phyloP scores from a whole-genome alignment of 2,888 invertebrate species.

The Eupithecia pulchellata region DNA sequence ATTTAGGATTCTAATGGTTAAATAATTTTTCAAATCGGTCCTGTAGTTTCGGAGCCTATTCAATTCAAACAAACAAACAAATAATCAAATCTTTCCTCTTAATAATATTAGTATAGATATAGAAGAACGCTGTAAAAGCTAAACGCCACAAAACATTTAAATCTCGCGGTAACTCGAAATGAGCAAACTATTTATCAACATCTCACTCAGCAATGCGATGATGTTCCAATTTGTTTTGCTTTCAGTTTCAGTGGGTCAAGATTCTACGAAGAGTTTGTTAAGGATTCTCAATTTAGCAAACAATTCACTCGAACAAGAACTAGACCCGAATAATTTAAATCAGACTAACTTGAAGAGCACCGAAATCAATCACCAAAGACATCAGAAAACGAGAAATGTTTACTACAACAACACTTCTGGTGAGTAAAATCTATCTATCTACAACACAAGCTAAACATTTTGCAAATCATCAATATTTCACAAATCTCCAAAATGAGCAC shows the following conservation, averaged over 20 bases:
- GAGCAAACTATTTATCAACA: not conserved
- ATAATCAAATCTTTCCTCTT: too few relatives aligned
- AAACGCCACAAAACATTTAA: too few relatives aligned
- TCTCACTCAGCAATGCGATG: not conserved
- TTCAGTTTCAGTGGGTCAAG: slow-evolving; percentile 6
- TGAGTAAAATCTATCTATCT: slow-evolving; percentile 39
- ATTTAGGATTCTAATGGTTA: too few relatives aligned
- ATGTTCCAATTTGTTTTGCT: not conserved
- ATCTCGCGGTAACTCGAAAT: too few relatives aligned
- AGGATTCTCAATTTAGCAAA: slow-evolving; percentile 70
- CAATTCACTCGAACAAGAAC: slow-evolving; percentile 59
- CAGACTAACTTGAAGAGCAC: slow-evolving; percentile 51
- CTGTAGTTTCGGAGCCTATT: too few relatives aligned
- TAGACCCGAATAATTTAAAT: slow-evolving; percentile 66
- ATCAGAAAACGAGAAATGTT: slow-evolving; percentile 65
- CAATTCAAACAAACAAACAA: too few relatives aligned
- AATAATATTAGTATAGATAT: too few relatives aligned
- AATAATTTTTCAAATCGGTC: too few relatives aligned
- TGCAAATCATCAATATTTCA: not conserved
- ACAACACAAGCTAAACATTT: not conserved
- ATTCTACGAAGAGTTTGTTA: slow-evolving; percentile 61
- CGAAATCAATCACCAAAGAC: slow-evolving; percentile 51
- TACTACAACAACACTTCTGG: slow-evolving; percentile 57
- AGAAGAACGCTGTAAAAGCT: too few relatives aligned
- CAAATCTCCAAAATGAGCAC: not conserved